Conservation (phyloP, 2,113 vertebrate species). For the Ageneiosus marmoratus region DNA sequence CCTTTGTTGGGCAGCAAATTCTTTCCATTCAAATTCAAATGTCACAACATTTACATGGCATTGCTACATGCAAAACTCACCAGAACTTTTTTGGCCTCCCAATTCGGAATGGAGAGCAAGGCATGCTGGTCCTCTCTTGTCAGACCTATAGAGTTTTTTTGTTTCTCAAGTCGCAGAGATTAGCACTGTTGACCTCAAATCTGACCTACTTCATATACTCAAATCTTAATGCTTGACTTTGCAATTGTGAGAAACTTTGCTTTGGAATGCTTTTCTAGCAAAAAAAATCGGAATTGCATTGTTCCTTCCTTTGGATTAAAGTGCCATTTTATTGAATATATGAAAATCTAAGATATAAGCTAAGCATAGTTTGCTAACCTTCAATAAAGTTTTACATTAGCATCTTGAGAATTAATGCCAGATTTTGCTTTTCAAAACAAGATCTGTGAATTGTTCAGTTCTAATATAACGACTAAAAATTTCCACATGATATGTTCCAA, state of each 20-base stretch:
- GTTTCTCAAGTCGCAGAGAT: not conserved
- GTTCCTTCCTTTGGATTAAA: not conserved
- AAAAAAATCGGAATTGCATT: not conserved
- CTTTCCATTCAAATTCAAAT: conserved; percentile 29
- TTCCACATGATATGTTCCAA: not conserved
- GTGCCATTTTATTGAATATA: not conserved
- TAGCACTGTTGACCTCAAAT: not conserved
- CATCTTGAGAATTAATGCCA: not conserved
- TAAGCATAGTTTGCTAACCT: conserved; percentile 2
- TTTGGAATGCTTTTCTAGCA: not conserved
- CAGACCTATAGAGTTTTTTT: not conserved
- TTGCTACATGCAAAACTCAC: conserved; percentile 46
- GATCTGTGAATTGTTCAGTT: not conserved
- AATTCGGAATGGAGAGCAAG: conserved; percentile 56
- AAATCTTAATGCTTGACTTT: not conserved
- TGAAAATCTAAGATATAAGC: not conserved
- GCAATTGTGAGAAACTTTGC: not conserved
- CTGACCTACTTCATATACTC: not conserved
- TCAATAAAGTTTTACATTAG: not conserved
- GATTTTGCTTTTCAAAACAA: not conserved
- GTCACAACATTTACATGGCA: conserved; percentile 8
- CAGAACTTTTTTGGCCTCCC: conserved; percentile 54
- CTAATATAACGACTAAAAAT: not conserved
- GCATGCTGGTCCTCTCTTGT: conserved; percentile 48
- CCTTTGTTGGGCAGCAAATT: not conserved